Evolutionary conservation across 2,797 vertebrate species (phyloP), one percentile per base, ranked within the genome.

Genomic region (Alosa sapidissima): DNA sequence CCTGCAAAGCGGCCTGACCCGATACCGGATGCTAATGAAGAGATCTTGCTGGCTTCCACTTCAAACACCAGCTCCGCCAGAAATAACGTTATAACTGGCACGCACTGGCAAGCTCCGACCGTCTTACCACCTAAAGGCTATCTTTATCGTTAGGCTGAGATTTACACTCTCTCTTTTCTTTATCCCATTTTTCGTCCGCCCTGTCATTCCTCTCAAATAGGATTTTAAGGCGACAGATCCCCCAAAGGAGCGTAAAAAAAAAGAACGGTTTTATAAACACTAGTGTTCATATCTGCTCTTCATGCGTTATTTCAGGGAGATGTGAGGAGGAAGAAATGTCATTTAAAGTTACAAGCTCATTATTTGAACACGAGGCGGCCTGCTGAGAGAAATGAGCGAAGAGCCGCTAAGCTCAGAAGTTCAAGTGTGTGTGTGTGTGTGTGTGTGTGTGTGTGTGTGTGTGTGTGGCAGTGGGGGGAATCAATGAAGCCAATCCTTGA

Each of bases 401-500:
- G 68, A 75, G 68, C 33, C 33, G 14, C 33, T 41, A 7, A 41
- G 55, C 55, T 58, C 55, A 58, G 55, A 58, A 58, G 68, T 75
- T 36, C 36, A 36, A 41, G 33, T 75, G 68, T 75, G 68, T 41
- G 68, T 75, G 33, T 65, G 28, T 68, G 62, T 68, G 62, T 68
- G 62, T 68, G 8, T 68, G 65, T 68, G 65, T 36, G 28, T 68
- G 62, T 65, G n/a, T 65, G 60, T 65, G n/a, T 65, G 28, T 68
- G 62, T 68, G 62, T 68, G 62, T 68, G 8, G 81, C 24, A 41
- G 62, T 55, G 65, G 62, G 19, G 84, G 85, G 82, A 87, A 90
- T 90, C 88, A 87, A 88, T 87, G 72, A 86, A 88, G 84, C 84
- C 81, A 81, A 85, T 84, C 78, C 83, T 87, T 85, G 86, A 86